Base-by-base conservation (phyloP, 2,888 invertebrate species). In the Chymomyza amoena region DNA sequence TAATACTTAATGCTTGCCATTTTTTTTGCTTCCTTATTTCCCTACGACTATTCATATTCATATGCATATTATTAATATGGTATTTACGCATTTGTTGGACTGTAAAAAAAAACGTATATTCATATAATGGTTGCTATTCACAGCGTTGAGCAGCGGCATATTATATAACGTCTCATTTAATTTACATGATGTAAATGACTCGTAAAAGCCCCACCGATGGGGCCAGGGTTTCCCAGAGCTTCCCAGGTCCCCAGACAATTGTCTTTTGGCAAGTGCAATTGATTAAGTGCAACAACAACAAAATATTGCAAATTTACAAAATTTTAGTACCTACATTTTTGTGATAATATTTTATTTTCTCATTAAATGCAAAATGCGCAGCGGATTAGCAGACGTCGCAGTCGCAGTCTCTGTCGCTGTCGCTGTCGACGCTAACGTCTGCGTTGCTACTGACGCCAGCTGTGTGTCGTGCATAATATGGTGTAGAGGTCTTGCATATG, bases 401-500 rank as follows among this genome's bases (percentile, higher is more conserved):
- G 20, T 20, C 4, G 25, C 18, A 10, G 66, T 69, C 32, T 3
- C 60, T 16, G 60, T 16, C 9, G 36, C 6, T 68, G 45, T 57
- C 50, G 16, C 36, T 39, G 54, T 50, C 36, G 66, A 57, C 45
- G 65, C 64, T 45, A 69, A 54, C 50, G 66, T n/a, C 61, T 50
- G 32, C 61, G 65, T 25, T 61, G 60, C 45, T 25, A 61, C 54
- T 13, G 52, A 20, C 20, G 20, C 5, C 51, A 16, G 51, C 7
- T 15, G 1, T 1, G 7, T n/a, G 39, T 59, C 51, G 70, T 61
- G 57, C 20, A 16, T 54, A 54, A 64, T 71, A 61, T 75, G 68
- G 73, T 72, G 57, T 68, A 78, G 75, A 79, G 79, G 84, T 84
- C 80, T 82, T 80, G 79, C 83, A 84, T 82, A 84, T 83, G 84